Percentiles rank a stretch among this genome's conserved stretches.
These are phyloP conservation scores for Aplysina aerophoba DNA, from an alignment of 37 sponge, comb jelly and placozoan species.

Conservation along the genomic window DNA sequence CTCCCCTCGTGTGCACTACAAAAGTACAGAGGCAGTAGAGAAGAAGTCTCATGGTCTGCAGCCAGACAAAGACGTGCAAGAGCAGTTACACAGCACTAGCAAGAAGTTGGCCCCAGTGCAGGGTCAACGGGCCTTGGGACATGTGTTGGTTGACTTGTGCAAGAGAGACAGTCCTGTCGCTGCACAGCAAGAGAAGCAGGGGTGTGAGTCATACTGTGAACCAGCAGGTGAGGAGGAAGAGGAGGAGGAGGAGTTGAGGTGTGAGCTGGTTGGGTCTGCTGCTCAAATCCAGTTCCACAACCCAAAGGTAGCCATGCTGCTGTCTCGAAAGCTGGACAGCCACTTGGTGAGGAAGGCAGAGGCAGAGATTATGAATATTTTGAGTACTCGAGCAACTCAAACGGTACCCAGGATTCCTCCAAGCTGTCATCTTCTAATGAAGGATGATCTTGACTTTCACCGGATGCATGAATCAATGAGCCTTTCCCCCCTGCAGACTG, in stretches of 20 bases:
- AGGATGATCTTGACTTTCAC: slow-evolving; percentile 55
- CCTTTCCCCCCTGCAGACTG: slow-evolving; percentile 37
- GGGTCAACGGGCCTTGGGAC: neutral
- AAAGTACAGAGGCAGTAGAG: too few species aligned
- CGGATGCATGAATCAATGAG: slow-evolving; percentile 50
- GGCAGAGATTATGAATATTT: slow-evolving; percentile 35
- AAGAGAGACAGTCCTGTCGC: neutral
- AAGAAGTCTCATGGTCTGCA: too few species aligned
- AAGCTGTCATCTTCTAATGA: slow-evolving; percentile 4
- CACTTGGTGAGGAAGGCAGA: slow-evolving; percentile 40
- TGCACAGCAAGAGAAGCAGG: neutral
- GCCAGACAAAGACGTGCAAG: too few species aligned
- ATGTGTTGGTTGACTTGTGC: too few species aligned
- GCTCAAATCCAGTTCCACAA: neutral
- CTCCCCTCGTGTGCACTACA: too few species aligned
- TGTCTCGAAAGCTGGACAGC: slow-evolving; percentile 36
- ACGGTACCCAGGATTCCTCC: neutral
- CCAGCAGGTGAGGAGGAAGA: neutral
- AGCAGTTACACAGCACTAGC: too few species aligned
- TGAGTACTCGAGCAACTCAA: slow-evolving; percentile 17
- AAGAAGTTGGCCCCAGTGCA: too few species aligned
- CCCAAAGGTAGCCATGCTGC: neutral
- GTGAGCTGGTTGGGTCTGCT: slow-evolving; percentile 5
- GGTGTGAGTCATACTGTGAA: neutral
- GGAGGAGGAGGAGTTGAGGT: neutral